Conservation (phyloP, 2,113 vertebrate species). For the Hyla sarda region DNA sequence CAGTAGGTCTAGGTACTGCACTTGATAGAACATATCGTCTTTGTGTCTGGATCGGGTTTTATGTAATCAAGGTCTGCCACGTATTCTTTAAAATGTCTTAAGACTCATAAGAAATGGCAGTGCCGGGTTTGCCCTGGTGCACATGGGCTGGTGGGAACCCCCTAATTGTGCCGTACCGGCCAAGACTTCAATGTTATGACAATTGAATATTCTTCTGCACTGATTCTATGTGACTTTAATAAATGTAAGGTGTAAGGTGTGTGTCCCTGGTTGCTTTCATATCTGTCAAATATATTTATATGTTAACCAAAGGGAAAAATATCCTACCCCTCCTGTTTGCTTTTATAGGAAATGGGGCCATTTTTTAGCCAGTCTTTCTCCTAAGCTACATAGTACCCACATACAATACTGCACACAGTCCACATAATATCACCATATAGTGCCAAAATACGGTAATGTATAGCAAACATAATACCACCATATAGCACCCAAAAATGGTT, state of each 20-base stretch:
- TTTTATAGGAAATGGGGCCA: too few species aligned
- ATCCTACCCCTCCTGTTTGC: too few species aligned
- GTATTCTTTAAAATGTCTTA: background rate
- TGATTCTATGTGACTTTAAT: slow-evolving; percentile 13
- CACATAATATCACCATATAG: too few species aligned
- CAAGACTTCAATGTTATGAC: background rate
- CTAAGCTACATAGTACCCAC: too few species aligned
- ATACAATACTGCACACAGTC: too few species aligned
- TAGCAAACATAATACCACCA: too few species aligned
- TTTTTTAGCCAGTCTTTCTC: too few species aligned
- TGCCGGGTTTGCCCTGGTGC: background rate
- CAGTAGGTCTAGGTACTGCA: background rate
- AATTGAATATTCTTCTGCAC: background rate
- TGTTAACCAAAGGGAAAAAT: too few species aligned
- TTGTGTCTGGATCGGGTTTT: too few species aligned
- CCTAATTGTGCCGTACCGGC: background rate
- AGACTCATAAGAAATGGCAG: background rate
- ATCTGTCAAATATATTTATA: background rate
- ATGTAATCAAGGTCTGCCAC: background rate
- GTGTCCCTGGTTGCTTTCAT: background rate
- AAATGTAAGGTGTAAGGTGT: slow-evolving; percentile 3
- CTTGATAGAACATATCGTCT: background rate
- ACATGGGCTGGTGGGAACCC: background rate
- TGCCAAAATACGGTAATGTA: too few species aligned
- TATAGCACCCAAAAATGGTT: too few species aligned